A percentile compares a stretch with the other conserved stretches of the same genome.
phyloP scores from a whole-genome alignment of 2,797 vertebrate species.

The Hydrocynus forskahlii region DNA sequence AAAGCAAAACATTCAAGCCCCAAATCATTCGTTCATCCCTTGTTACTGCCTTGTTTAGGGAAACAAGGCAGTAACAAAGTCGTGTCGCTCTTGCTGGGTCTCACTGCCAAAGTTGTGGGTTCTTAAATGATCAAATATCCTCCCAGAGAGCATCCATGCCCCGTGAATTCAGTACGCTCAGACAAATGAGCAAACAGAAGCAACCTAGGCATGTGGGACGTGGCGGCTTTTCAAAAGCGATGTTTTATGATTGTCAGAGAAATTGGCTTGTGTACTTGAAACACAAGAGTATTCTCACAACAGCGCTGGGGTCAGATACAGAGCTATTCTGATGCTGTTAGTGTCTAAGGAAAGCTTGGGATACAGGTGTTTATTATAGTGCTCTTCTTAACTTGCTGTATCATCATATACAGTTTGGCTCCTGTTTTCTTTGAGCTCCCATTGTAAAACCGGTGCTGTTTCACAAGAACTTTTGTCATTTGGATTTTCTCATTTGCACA shows the following conservation, averaged over 20 bases:
- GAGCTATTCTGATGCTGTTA: not conserved
- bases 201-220: slow-evolving; percentile 8
- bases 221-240: not conserved
- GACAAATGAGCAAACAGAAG: slow-evolving; percentile 40
- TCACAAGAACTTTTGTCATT: not conserved
- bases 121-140: slow-evolving; percentile 38
- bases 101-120: slow-evolving; percentile 21
- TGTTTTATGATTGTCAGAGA: slow-evolving; percentile 31
- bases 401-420: not conserved
- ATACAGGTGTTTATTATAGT: not conserved
- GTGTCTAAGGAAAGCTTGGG: not conserved
- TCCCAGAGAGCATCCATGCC: slow-evolving; percentile 21
- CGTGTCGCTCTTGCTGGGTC: slow-evolving; percentile 6
- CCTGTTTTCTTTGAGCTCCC: not conserved
- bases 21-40: slow-evolving; percentile 15
- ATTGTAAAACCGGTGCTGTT: not conserved
- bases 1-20: slow-evolving; percentile 14
- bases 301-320: not conserved
- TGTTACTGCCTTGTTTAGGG: slow-evolving; percentile 16
- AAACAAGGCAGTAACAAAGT: no score
- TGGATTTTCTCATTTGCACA: not conserved
- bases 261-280: slow-evolving; percentile 29
- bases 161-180: slow-evolving; percentile 35
- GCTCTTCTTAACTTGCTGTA: not conserved
- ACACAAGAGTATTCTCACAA: not conserved